Conservation (phyloP, 2,113 vertebrate species). For the Psilopsiagon aymara region DNA sequence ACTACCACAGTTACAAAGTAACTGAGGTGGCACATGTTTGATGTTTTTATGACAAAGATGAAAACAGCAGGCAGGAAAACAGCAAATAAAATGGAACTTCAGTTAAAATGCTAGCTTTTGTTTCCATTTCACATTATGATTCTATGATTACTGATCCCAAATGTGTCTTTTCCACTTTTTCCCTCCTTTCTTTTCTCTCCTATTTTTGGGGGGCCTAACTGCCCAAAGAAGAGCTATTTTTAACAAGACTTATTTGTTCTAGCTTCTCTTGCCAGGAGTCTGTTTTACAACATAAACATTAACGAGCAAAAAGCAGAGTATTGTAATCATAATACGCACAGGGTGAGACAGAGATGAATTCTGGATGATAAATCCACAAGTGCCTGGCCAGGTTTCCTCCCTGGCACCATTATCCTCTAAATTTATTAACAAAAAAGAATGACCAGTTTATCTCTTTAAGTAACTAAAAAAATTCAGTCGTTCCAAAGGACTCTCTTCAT, state of each 20-base stretch:
- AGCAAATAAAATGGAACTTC: neutral
- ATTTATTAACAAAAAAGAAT: neutral
- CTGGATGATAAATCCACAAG: neutral
- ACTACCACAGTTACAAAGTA: neutral
- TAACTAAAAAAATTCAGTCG: neutral
- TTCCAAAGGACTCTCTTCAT: neutral
- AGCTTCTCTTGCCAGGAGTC: neutral
- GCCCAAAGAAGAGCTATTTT: neutral
- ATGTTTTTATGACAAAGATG: neutral
- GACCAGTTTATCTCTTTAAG: neutral
- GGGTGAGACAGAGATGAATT: neutral
- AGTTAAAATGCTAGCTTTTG: neutral
- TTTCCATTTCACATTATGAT: neutral
- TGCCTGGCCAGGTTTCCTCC: neutral
- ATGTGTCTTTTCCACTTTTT: neutral
- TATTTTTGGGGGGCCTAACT: neutral
- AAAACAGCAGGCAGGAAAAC: neutral
- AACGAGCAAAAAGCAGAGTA: neutral
- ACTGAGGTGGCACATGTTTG: neutral
- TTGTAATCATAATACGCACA: neutral
- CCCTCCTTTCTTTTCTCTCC: neutral
- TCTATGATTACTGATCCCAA: neutral
- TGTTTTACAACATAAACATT: neutral
- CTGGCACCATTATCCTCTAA: neutral
- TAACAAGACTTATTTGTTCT: neutral